Percentiles rank a stretch among this genome's conserved stretches.
Conservation (phyloP, 2,888 invertebrate genomes). For the Drosophila greeni region DNA sequence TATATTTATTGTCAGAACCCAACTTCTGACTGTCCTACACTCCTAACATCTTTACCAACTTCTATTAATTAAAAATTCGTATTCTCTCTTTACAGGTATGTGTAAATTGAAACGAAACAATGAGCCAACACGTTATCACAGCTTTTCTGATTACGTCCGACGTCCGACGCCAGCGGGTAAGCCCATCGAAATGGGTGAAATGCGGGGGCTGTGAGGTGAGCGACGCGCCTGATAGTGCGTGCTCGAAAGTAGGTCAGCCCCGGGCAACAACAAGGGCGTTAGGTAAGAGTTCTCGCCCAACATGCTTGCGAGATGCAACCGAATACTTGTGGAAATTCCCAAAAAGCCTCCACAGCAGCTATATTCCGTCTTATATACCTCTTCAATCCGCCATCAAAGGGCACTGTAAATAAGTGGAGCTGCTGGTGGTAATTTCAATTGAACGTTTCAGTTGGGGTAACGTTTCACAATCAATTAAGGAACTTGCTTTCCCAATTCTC, state of each 20-base stretch:
- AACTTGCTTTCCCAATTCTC: constrained; percentile 5
- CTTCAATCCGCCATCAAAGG: neutral
- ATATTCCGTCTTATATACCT: neutral
- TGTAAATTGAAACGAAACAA: constrained; percentile 15
- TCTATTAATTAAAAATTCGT: constrained; percentile 6
- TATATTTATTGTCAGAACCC: neutral
- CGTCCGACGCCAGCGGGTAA: constrained; percentile 34
- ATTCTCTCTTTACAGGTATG: constrained; percentile 40
- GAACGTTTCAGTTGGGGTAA: constrained; percentile 4
- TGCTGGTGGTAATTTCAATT: constrained; percentile 25
- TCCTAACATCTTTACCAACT: neutral
- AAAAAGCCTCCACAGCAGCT: neutral
- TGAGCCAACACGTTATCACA: constrained; percentile 24
- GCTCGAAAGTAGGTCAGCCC: constrained; percentile 43
- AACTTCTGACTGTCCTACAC: neutral
- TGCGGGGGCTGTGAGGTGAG: constrained; percentile 8
- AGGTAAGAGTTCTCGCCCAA: constrained; percentile 21
- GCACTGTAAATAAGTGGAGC: neutral
- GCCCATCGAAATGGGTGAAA: constrained; percentile 14
- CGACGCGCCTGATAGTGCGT: constrained; percentile 36
- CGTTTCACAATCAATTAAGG: constrained; percentile 26
- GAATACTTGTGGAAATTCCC: constrained; percentile 7
- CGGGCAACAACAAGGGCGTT: constrained; percentile 27
- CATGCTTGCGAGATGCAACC: constrained; percentile 18
- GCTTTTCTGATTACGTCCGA: constrained; percentile 29